These are phyloP conservation scores for Eptesicus fuscus DNA, from an alignment of 2,113 vertebrate genomes.

Conservation along the genomic window DNA sequence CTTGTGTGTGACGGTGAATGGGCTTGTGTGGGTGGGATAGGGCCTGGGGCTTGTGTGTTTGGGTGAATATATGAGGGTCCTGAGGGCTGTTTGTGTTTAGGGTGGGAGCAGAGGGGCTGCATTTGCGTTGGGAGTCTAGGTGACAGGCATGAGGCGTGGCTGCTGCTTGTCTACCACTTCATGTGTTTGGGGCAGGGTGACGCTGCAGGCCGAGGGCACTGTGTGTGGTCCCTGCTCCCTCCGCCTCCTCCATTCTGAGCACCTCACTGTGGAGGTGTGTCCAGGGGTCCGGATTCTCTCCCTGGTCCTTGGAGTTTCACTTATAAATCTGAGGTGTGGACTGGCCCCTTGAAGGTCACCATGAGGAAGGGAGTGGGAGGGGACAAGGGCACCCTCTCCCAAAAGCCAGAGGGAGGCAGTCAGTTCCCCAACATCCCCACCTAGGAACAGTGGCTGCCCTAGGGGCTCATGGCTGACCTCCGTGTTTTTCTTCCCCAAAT, in stretches of 20 bases:
- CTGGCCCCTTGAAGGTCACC: background rate
- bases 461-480: background rate
- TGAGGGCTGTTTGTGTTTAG: background rate
- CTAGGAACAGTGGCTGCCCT: background rate
- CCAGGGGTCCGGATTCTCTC: background rate
- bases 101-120: background rate
- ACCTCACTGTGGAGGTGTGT: background rate
- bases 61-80: background rate
- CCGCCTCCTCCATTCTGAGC: background rate
- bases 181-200: background rate
- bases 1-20: background rate
- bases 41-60: background rate
- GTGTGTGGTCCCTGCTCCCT: background rate
- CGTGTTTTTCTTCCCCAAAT: background rate
- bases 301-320: background rate
- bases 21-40: background rate
- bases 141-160: background rate
- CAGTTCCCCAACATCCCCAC: background rate
- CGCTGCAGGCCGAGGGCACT: fast-evolving
- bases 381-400: too few relatives aligned
- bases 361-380: background rate
- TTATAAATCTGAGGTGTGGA: background rate
- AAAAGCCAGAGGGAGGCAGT: background rate
- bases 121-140: background rate
- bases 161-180: too few relatives aligned